Base-by-base conservation (phyloP, 2,888 invertebrate genomes). In the Agonopterix heracliana region DNA sequence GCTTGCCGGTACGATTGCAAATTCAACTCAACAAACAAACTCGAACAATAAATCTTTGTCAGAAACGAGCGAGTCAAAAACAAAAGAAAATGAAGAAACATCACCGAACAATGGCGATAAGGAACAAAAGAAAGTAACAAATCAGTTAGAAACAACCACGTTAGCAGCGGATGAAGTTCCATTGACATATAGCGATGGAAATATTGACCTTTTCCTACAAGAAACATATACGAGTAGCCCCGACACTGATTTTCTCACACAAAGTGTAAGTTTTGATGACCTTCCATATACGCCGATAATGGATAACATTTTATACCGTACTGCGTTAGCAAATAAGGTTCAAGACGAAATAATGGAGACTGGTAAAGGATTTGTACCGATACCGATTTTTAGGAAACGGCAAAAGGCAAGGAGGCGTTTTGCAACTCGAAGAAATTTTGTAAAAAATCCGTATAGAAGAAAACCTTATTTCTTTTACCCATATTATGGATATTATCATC, bases 261-360 rank as follows among this genome's bases (percentile, higher is more conserved):
- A 53, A 38, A 35, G 51, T 14, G 50, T 56, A 17, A 52, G 54
- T 14, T 34, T 60, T 17, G 53, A 48, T 41, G 46, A 55, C 17
- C 49, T 55, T 5, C 54, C 57, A 8, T 62, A 64, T 5, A 42
- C 54, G 12, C 51, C 53, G 5, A 47, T 61, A 38, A 52, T 54
- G 34, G 59, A 55, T 26, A 52, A 54, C 41, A 58, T 71, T 47
- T 59, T 64, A 38, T 64, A 69, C 26, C 56, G 66, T 42, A 68
- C 69, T 52, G 68, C 67, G n/a, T 48, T 74, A 12, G 49, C 68
- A 8, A 59, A 67, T 36, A 74, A 64, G 44, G 60, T 79, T 48
- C 64, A 78, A 45, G 72, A 74, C 46, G 85, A 86, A 66, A 77
- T 82, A 35, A 82, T 87, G 83, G 78, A 80, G 11, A 76, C 82